Base-by-base conservation (phyloP, 2,888 invertebrate species). In the Heliconius erato region DNA sequence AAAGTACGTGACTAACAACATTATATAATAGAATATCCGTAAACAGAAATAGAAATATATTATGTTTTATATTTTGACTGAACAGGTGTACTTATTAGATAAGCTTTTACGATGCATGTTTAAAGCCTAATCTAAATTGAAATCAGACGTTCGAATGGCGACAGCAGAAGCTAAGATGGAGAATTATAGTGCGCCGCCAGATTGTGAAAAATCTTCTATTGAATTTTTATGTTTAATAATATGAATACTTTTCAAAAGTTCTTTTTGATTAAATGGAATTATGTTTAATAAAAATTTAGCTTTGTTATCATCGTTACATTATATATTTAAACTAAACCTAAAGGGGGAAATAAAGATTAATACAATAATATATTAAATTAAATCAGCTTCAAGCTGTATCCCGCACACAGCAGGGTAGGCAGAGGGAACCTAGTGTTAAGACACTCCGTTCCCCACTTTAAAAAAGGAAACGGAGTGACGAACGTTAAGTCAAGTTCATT, bases 91-190 rank as follows among this genome's bases (percentile, higher is more conserved):
- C 92, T 92, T 89, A 92, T 92, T 92, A 94, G 95, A 95, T 95
- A 95, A 94, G 94, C 91, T 91, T 93, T 93, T 91, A 90, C 93
- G 91, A 91, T 92, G 93, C 94, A 94, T 94, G 94, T 95, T 94
- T 92, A 93, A 92, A 89, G 88, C 88, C 88, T 95, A 94, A 95
- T 95, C 95, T 95, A 91, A 96, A 96, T 95, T 95, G 95, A 95
- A 95, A 96, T 96, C 95, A 91, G 94, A 91, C 94, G 90, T 95
- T 94, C 94, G 94, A 95, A 95, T 93, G 94, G 95, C 93, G 95
- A 95, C 95, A 93, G 92, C 89, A 91, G 92, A 89, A 91, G 90
- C 90, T 88, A 89, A 88, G 89, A 90, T 81, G 87, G 88, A 89
- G 89, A 90, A 72, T 83, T 83, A 77, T 83, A 78, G 80, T 71